phyloP scores from a whole-genome alignment of 2,113 vertebrate genomes.

The Rattus norvegicus region DNA sequence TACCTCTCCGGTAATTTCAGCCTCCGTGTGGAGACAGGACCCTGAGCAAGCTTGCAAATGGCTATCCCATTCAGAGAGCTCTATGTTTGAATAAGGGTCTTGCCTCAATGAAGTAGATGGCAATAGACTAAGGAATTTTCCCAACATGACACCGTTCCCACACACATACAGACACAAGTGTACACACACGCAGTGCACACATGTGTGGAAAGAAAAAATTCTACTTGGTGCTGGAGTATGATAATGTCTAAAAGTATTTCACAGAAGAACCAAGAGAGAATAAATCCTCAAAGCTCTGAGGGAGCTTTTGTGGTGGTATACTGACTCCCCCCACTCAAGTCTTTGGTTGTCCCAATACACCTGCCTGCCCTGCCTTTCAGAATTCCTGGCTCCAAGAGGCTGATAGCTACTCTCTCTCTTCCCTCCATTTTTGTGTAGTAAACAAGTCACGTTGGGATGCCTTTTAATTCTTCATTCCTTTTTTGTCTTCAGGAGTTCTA shows the following conservation, averaged over 20 bases:
- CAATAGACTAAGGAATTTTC: background rate
- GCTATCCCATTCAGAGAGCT: too few relatives aligned
- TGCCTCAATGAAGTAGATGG: too few relatives aligned
- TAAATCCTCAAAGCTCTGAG: background rate
- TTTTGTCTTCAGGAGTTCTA: slow-evolving; percentile 91
- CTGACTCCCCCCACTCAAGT: background rate
- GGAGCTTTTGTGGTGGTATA: background rate
- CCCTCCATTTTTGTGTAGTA: slow-evolving; percentile 2
- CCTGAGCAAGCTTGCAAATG: too few relatives aligned
- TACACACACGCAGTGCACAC: background rate
- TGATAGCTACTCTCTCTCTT: background rate
- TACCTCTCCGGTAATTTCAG: background rate
- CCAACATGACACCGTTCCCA: too few relatives aligned
- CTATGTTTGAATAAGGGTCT: background rate
- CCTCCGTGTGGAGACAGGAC: background rate
- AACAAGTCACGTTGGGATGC: background rate
- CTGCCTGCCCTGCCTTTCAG: background rate
- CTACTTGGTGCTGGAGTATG: background rate
- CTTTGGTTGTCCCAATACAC: background rate
- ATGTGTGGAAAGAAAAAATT: background rate
- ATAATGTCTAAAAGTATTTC: slow-evolving; percentile 4
- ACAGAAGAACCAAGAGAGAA: slow-evolving; percentile 18
- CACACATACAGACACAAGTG: background rate
- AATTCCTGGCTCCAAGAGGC: background rate
- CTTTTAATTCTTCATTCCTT: slow-evolving; percentile 73